Evolutionary conservation across 1,140 invertebrate species (phyloP).

Genomic region (Halictus rubicundus): DNA sequence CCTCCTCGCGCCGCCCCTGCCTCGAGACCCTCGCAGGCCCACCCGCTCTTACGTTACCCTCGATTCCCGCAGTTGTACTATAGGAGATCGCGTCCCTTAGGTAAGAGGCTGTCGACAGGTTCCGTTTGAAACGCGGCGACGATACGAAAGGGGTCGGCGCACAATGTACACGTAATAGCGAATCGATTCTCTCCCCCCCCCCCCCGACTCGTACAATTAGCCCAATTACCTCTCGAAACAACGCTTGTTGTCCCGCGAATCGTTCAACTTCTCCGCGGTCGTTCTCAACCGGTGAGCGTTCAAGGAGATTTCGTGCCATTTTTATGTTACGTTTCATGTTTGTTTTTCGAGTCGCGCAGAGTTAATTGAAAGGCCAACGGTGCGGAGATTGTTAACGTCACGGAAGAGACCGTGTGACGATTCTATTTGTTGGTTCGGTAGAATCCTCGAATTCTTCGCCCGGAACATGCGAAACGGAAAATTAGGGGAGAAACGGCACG

Average conservation of each 20-base stretch:
- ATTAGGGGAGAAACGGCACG: neutral
- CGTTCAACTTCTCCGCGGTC: too few relatives aligned
- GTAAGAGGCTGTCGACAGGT: slow-evolving; percentile 10
- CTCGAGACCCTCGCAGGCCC: slow-evolving; percentile 66
- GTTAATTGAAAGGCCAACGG: too few relatives aligned
- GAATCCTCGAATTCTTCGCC: neutral
- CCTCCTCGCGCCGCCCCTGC: slow-evolving; percentile 51
- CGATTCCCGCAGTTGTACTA: slow-evolving; percentile 56
- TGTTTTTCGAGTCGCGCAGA: too few relatives aligned
- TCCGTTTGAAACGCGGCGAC: neutral
- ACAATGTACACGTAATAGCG: neutral
- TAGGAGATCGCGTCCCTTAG: slow-evolving; percentile 6
- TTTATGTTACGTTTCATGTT: too few relatives aligned
- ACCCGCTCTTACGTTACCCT: slow-evolving; percentile 62
- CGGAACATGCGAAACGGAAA: neutral
- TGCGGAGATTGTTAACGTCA: too few relatives aligned
- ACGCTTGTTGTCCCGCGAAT: neutral
- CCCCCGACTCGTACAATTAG: slow-evolving; percentile 1
- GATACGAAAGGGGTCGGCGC: neutral
- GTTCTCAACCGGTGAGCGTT: too few relatives aligned
- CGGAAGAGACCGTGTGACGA: too few relatives aligned
- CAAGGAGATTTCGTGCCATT: too few relatives aligned
- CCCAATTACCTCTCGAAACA: neutral
- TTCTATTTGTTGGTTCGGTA: too few relatives aligned
- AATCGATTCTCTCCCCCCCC: slow-evolving; percentile 22